Base-by-base conservation (phyloP, 2,113 vertebrate species). In the Triplophysa siluroides region DNA sequence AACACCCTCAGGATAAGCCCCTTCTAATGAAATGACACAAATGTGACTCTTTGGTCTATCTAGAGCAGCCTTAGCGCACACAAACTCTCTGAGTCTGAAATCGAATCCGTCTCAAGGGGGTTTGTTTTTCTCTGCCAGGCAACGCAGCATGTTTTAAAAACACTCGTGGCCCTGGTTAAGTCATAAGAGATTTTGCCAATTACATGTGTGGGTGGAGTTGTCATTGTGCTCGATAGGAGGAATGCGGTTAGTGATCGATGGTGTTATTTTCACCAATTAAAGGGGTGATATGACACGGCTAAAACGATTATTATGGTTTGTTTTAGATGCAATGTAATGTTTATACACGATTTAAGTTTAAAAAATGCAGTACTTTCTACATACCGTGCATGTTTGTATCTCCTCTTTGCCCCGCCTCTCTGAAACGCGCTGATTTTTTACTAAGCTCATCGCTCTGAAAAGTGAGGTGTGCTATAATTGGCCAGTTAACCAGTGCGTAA, bases 181-280 rank as follows among this genome's bases (percentile, higher is more conserved):
- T 54, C 74, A 69, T 10, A 16, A 67, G 64, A 70, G 66, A 68
- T 65, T 67, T 60, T 2, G 61, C 75, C 81, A 82, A 75, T 84
- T 84, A 84, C 69, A 21, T 45, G 68, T 41, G 63, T 83, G 61
- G 85, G 79, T 24, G 64, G 47, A 61, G 45, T 61, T 81, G 60
- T 52, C 41, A 29, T 19, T 24, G 33, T 13, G 16, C 33, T 67
- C 33, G 18, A 60, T 41, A 47, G 50, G 33, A 66, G 47, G 33
- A 23, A 56, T 18, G 11, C 62, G 33, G 16, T 58, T 58, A 21
- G 54, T 58, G 54, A 58, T 21, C 54, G 54, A 9, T n/a, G 29
- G 24, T 60, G 66, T 72, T 56, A 47, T 60, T 24, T 74, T 33
- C 38, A 58, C 54, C n/a, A 52, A 52, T 52, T 52, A 52, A 52